These are phyloP conservation scores for Rhinella marina DNA, from an alignment of 2,797 vertebrate genomes.

Conservation along the genomic window DNA sequence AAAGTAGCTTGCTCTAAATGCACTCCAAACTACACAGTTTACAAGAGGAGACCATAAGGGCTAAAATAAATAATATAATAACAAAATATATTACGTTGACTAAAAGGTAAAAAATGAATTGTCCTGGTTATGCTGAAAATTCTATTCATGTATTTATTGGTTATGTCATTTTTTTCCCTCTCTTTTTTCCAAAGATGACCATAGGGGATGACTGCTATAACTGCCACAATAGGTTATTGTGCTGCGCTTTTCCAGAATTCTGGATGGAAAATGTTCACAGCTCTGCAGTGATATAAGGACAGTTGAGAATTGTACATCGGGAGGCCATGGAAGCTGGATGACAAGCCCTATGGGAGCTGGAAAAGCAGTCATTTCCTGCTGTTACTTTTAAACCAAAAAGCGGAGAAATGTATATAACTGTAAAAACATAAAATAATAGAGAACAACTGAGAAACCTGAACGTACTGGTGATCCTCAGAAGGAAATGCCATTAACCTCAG, in stretches of 20 bases:
- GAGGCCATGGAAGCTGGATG: background rate
- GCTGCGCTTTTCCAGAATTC: background rate
- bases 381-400: background rate
- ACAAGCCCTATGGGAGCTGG: background rate
- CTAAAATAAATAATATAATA: no score
- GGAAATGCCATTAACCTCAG: background rate
- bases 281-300: background rate
- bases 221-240: background rate
- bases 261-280: background rate
- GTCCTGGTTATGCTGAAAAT: background rate
- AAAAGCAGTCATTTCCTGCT: background rate
- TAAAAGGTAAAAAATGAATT: background rate
- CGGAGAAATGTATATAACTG: background rate
- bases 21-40: background rate
- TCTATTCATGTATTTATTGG: background rate
- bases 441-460: background rate
- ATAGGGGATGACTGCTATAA: background rate
- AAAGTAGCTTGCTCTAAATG: background rate
- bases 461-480: background rate
- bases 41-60: background rate
- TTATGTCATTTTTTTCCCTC: background rate
- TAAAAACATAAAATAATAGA: background rate
- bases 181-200: background rate
- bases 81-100: background rate
- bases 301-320: background rate